A percentile compares a stretch with the other conserved stretches of the same genome.
These are phyloP conservation scores for Cinclus cinclus DNA, from an alignment of 2,113 vertebrate species.

Conservation along the genomic window DNA sequence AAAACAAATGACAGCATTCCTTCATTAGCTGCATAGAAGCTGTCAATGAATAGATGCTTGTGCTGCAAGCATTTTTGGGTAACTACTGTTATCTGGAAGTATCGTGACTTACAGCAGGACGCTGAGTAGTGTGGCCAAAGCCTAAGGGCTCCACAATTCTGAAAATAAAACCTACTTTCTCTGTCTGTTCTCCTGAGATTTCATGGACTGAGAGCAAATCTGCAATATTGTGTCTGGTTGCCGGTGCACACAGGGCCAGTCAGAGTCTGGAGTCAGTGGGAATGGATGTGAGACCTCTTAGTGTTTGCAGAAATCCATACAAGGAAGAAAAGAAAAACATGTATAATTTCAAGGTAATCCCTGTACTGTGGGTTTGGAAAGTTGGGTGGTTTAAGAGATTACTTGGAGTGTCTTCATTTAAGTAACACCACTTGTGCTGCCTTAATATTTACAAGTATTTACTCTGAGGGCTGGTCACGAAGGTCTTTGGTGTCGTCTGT, in stretches of 20 bases:
- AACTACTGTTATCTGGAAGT: neutral
- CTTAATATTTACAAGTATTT: neutral
- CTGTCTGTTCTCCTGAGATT: neutral
- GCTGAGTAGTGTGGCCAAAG: neutral
- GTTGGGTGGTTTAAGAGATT: neutral
- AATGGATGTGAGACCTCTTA: neutral
- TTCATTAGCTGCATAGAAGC: neutral
- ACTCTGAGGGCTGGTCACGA: neutral
- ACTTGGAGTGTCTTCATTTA: neutral
- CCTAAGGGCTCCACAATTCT: neutral
- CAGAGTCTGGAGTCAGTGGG: neutral
- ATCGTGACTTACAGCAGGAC: neutral
- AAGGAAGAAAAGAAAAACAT: neutral
- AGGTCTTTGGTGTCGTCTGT: neutral
- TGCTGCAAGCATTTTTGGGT: neutral
- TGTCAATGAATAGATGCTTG: neutral
- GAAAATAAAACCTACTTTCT: neutral
- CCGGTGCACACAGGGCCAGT: neutral
- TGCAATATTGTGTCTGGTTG: neutral
- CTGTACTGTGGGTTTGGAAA: neutral
- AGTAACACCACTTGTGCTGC: neutral
- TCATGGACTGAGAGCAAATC: neutral
- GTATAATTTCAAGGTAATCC: neutral
- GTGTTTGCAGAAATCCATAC: neutral
- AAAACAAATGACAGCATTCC: neutral